Evolutionary conservation across 2,113 vertebrate genomes (phyloP).

Genomic region (Pterocles gutturalis): DNA sequence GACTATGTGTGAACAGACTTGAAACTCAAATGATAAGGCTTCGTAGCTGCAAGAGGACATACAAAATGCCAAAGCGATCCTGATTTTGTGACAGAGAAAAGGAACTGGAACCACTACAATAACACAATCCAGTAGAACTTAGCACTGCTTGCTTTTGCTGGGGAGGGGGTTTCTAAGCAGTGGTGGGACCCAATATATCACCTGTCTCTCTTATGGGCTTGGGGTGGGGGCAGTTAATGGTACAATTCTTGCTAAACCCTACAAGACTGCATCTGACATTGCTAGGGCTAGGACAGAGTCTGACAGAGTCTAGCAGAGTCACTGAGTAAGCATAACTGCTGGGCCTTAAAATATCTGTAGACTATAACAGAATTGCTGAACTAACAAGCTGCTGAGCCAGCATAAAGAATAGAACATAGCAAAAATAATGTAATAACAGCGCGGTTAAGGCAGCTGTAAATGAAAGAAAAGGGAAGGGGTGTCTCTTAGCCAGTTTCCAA

Average conservation of each 20-base stretch:
- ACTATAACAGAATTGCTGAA: slow-evolving; percentile 19
- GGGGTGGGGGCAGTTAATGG: not conserved
- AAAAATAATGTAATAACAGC: slow-evolving; percentile 25
- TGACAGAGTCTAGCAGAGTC: not conserved
- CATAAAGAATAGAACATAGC: slow-evolving; percentile 24
- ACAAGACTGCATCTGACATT: slow-evolving; percentile 17
- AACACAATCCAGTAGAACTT: not conserved
- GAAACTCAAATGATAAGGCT: not conserved
- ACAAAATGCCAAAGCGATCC: not conserved
- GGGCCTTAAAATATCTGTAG: slow-evolving; percentile 35
- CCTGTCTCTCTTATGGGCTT: not conserved
- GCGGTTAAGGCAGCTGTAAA: slow-evolving; percentile 7
- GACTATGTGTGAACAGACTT: not conserved
- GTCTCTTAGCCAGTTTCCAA: not conserved
- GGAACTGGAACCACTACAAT: not conserved
- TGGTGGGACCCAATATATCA: not conserved
- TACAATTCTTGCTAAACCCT: slow-evolving; percentile 12
- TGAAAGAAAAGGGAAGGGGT: not conserved
- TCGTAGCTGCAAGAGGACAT: not conserved
- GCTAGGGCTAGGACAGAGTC: not conserved
- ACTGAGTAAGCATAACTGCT: slow-evolving; percentile 3
- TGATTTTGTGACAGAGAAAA: not conserved
- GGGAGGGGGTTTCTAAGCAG: not conserved
- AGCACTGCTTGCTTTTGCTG: not conserved
- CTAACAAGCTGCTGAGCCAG: slow-evolving; percentile 53